Evolutionary conservation across 2,797 vertebrate genomes (phyloP), one percentile per base, ranked within the genome.

Genomic region (Helarctos malayanus): DNA sequence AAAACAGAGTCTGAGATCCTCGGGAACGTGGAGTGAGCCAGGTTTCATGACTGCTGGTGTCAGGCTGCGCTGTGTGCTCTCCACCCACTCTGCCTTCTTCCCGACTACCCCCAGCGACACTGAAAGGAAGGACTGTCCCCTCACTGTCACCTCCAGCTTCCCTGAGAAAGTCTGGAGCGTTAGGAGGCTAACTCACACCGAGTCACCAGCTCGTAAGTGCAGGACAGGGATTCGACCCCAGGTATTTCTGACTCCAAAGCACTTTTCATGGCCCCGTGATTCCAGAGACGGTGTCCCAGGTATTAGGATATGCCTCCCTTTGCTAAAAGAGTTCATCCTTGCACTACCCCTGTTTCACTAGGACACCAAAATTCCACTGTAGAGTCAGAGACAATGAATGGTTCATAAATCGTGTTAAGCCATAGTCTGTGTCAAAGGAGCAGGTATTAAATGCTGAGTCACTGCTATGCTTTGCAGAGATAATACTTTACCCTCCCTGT

Each of bases 371-470:
- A 59, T 59, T 25, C 65, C 32, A 47, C 81, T 27, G 61, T 86
- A 95, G 96, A 83, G 86, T 96, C 80, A 75, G 87, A 97, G 96
- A 97, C 79, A 93, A 93, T 25, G 69, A 65, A 61, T 45, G 47
- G 78, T 84, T 91, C 84, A 68, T 95, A 89, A 94, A 79, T 49
- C 12, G 4, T 69, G 85, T 65, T 92, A 92, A 96, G 81, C 92
- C 59, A 63, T 54, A 71, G 89, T 94, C 94, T 86, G 69, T 91
- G 95, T 93, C 97, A 89, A 59, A 89, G 87, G 84, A 80, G 63
- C 15, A 49, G 38, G 89, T 87, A 83, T 84, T 96, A 95, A 96
- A 87, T 63, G 93, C 68, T 91, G 88, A 97, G 81, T 97, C 96
- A 96, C 82, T 65, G 82, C 89, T 89, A 56, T 45, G 91, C 93